Conservation (phyloP, 2,888 invertebrate genomes). For the Pedicia rivosa region DNA sequence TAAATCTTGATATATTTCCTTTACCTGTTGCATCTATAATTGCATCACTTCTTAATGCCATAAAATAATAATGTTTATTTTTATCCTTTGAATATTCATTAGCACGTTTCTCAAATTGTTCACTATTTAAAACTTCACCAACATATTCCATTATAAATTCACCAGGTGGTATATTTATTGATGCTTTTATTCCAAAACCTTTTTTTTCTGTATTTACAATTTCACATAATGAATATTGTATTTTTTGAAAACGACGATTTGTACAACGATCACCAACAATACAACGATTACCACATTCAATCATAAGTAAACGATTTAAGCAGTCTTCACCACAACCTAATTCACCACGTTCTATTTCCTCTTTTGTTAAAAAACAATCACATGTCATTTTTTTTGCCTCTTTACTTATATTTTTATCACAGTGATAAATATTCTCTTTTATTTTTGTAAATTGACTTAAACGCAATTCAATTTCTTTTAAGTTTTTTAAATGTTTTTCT, state of each 20-base stretch:
- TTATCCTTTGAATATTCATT: constrained; percentile 80
- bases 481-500: constrained; percentile 10
- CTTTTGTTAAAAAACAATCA: constrained; percentile 83
- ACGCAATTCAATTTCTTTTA: constrained; percentile 33
- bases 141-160: constrained; percentile 97
- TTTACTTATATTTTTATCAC: constrained; percentile 71
- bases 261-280: constrained; percentile 80
- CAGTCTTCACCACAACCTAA: constrained; percentile 91
- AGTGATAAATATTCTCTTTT: constrained; percentile 72
- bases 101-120: constrained; percentile 77
- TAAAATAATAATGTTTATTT: constrained; percentile 91
- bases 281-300: constrained; percentile 91
- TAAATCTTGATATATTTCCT: constrained; percentile 93
- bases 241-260: constrained; percentile 85
- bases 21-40: constrained; percentile 93
- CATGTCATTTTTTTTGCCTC: constrained; percentile 90
- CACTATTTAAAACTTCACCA: constrained; percentile 87
- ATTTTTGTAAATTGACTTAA: constrained; percentile 65
- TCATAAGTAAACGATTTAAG: constrained; percentile 91
- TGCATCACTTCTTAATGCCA: constrained; percentile 86
- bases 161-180: constrained; percentile 34
- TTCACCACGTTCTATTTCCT: constrained; percentile 71
- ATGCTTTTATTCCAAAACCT: constrained; percentile 73
- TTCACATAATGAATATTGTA: constrained; percentile 67
- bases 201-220: constrained; percentile 88